phyloP scores from a whole-genome alignment of 2,113 vertebrate genomes.

The Malurus alboscapulatus region DNA sequence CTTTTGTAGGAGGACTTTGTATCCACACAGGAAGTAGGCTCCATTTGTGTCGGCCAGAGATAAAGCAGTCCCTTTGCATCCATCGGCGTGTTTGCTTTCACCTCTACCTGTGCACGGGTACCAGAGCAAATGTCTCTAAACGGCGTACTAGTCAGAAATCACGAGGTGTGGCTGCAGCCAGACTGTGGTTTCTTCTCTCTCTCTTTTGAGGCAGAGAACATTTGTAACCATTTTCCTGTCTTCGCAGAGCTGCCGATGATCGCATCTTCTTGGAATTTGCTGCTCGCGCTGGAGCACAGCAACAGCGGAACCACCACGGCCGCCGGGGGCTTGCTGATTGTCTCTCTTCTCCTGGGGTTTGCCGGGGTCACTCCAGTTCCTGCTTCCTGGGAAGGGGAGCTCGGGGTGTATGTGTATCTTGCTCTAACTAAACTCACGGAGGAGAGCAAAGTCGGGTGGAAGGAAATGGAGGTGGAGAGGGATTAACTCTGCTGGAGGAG shows the following conservation, averaged over 20 bases:
- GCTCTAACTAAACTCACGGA: slow-evolving; percentile 41
- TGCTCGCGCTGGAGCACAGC: slow-evolving; percentile 67
- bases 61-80: not conserved
- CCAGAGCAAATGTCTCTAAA: not conserved
- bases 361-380: slow-evolving; percentile 72
- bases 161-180: slow-evolving; percentile 11
- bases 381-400: slow-evolving; percentile 51
- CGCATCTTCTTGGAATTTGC: slow-evolving; percentile 78
- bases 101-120: not conserved
- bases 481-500: not conserved
- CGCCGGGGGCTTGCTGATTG: slow-evolving; percentile 44
- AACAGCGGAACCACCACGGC: slow-evolving; percentile 28
- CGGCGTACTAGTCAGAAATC: slow-evolving; percentile 35
- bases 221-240: slow-evolving; percentile 76
- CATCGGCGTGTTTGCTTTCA: not conserved
- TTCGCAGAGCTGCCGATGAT: slow-evolving; percentile 75
- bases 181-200: slow-evolving; percentile 20
- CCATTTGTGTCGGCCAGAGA: not conserved
- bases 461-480: not conserved
- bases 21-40: not conserved
- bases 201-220: slow-evolving; percentile 38
- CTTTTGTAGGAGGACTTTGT: not conserved
- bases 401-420: slow-evolving; percentile 34
- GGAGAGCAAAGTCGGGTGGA: not conserved
- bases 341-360: slow-evolving; percentile 64